Percentiles rank a stretch among this genome's conserved stretches.
phyloP scores from a whole-genome alignment of 2,888 invertebrate genomes.

The Caenorhabditis japonica region DNA sequence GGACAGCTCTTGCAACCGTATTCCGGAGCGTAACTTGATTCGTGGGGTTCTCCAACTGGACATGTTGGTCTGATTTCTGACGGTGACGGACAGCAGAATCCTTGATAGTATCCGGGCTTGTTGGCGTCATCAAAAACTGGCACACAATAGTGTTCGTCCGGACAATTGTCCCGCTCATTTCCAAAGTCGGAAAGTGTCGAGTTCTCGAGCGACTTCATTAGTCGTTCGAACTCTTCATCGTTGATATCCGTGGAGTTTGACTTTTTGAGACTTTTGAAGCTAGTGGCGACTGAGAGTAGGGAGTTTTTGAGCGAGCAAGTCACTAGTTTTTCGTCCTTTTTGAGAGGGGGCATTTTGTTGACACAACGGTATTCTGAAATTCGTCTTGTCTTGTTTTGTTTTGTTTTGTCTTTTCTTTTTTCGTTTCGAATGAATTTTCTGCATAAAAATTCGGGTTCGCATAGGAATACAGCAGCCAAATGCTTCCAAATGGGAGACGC shows the following conservation, averaged over 20 bases:
- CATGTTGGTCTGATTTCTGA: slow-evolving; percentile 68
- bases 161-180: slow-evolving; percentile 59
- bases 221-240: slow-evolving; percentile 33
- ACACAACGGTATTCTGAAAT: slow-evolving; percentile 70
- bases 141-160: slow-evolving; percentile 71
- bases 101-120: slow-evolving; percentile 67
- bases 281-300: slow-evolving; percentile 10
- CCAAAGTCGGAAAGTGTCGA: slow-evolving; percentile 11
- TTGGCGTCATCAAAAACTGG: slow-evolving; percentile 71
- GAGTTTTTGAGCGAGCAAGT: slow-evolving; percentile 55
- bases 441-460: too few species aligned
- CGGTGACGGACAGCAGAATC: slow-evolving; percentile 75
- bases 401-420: too few species aligned
- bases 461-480: too few species aligned
- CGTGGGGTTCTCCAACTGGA: slow-evolving; percentile 73
- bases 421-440: too few species aligned
- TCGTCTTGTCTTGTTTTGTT: too few species aligned
- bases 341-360: slow-evolving; percentile 64
- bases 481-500: too few species aligned
- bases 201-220: slow-evolving; percentile 39
- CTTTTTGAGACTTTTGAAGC: slow-evolving; percentile 45
- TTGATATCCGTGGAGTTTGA: slow-evolving; percentile 17
- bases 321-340: slow-evolving; percentile 60
- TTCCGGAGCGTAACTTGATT: slow-evolving; percentile 66
- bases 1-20: slow-evolving; percentile 69